Evolutionary conservation across 2,113 vertebrate species (phyloP).

Genomic region (Rhegmatorhina hoffmannsi): DNA sequence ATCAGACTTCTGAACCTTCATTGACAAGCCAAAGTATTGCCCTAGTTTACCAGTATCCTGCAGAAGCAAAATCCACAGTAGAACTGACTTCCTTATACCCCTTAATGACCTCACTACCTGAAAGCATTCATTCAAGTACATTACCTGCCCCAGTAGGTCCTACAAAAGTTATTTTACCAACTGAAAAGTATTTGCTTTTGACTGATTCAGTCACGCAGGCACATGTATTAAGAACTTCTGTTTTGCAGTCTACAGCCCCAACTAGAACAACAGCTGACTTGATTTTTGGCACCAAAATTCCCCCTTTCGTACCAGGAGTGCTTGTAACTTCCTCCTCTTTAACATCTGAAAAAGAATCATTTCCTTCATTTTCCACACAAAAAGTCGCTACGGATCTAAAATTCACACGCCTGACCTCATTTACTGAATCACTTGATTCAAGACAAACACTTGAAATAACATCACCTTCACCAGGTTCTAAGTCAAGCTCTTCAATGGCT

Average conservation of each 20-base stretch:
- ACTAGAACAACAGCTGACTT: not conserved
- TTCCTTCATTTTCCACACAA: conserved; percentile 21
- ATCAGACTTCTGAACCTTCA: conserved; percentile 23
- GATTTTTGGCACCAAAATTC: not conserved
- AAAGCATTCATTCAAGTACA: not conserved
- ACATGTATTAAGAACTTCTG: not conserved
- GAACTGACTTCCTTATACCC: not conserved
- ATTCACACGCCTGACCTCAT: not conserved
- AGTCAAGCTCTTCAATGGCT: not conserved
- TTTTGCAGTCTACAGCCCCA: not conserved
- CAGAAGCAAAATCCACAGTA: not conserved
- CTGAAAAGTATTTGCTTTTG: not conserved
- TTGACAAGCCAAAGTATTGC: conserved; percentile 43
- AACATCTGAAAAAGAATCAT: not conserved
- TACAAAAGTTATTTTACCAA: not conserved
- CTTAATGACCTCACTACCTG: not conserved
- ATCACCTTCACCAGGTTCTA: not conserved
- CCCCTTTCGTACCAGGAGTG: not conserved
- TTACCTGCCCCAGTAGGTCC: not conserved
- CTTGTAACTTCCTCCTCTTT: not conserved
- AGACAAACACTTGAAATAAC: not conserved
- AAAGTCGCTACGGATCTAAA: not conserved
- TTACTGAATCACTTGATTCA: not conserved
- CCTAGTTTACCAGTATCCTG: not conserved
- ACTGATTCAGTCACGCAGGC: not conserved